These are phyloP conservation scores for Sclerodermus sp. DNA, from an alignment of 2,888 invertebrate genomes.

Conservation along the genomic window DNA sequence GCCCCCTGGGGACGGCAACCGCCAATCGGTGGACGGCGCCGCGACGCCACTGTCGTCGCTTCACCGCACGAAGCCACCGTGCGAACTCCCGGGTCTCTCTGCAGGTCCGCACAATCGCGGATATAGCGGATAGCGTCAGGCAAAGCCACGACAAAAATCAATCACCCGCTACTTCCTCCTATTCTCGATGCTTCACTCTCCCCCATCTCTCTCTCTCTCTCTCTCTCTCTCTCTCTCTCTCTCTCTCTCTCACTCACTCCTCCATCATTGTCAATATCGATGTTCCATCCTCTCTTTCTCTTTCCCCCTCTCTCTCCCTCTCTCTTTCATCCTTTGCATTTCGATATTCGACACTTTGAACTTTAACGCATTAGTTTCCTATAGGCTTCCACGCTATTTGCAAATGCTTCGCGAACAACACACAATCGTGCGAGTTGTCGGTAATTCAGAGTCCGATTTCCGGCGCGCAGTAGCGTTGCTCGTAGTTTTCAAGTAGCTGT, in stretches of 20 bases:
- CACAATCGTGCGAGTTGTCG: too few relatives aligned
- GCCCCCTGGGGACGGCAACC: slow-evolving; percentile 56
- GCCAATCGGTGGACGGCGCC: slow-evolving; percentile 56
- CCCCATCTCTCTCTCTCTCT: slow-evolving; percentile 13
- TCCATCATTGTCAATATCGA: slow-evolving; percentile 2
- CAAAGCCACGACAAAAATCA: slow-evolving; percentile 58
- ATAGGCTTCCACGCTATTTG: too few relatives aligned
- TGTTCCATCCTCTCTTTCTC: slow-evolving; percentile 7
- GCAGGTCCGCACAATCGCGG: slow-evolving; percentile 31
- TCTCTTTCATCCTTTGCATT: slow-evolving; percentile 4
- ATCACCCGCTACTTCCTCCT: slow-evolving; percentile 50
- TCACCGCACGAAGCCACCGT: slow-evolving; percentile 30
- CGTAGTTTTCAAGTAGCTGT: too few relatives aligned
- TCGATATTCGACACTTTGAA: too few relatives aligned
- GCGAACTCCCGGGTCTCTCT: neutral
- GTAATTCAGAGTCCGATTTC: too few relatives aligned
- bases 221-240: slow-evolving; percentile 12
- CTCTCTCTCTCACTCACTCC: slow-evolving; percentile 13
- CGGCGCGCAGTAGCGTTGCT: too few relatives aligned
- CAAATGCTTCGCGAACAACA: too few relatives aligned
- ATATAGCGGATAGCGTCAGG: slow-evolving; percentile 41
- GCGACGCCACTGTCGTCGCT: slow-evolving; percentile 52
- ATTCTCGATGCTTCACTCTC: slow-evolving; percentile 10
- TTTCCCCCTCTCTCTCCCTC: slow-evolving; percentile 9
- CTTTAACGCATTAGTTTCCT: too few relatives aligned